Evolutionary conservation across 2,888 invertebrate species (phyloP).

Genomic region (Mythimna ferrago): DNA sequence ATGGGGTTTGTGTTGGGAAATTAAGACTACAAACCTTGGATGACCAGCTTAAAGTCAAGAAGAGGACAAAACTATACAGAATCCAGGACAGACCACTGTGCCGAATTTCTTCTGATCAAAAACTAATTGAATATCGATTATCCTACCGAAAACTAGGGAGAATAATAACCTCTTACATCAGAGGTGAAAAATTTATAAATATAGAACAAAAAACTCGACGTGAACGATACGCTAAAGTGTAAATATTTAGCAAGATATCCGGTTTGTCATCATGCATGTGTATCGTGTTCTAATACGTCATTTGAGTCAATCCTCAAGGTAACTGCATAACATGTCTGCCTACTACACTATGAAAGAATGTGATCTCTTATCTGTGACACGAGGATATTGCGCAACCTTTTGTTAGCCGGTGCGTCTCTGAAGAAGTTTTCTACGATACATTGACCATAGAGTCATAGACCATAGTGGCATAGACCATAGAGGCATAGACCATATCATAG

Average conservation of each 20-base stretch:
- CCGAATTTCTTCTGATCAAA: neutral
- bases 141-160: neutral
- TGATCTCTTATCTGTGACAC: constrained; percentile 38
- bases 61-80: neutral
- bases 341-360: constrained; percentile 24
- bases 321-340: constrained; percentile 17
- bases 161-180: constrained; percentile 42
- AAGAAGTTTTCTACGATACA: neutral
- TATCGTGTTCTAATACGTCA: constrained; percentile 55
- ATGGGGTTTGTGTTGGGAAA: neutral
- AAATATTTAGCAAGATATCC: constrained; percentile 58
- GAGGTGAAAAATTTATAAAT: constrained; percentile 10
- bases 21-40: neutral
- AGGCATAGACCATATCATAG: no score
- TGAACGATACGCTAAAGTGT: constrained; percentile 44
- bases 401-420: constrained; percentile 12
- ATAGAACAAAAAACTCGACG: constrained; percentile 40
- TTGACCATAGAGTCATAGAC: neutral
- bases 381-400: constrained; percentile 32
- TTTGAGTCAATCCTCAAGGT: constrained; percentile 30
- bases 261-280: constrained; percentile 55
- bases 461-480: neutral
- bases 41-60: neutral
- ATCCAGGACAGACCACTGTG: neutral
- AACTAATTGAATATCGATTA: constrained; percentile 13